Evolutionary conservation across 35 echinoderm and acorn worm genomes (phyloP).

Genomic region (Diadema setosum): DNA sequence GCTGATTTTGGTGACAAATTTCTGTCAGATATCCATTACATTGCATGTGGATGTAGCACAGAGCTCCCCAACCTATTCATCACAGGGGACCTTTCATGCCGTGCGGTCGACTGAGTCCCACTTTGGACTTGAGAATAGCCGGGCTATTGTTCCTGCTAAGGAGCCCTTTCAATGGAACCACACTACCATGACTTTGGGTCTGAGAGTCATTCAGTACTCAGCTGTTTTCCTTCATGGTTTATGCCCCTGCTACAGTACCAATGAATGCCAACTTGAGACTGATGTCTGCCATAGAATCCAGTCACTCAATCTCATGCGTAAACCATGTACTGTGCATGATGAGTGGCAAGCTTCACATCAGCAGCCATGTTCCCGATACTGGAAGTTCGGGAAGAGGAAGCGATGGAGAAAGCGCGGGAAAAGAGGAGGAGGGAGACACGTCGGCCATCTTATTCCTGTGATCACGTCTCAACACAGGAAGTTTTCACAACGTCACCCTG

Average conservation of each 20-base stretch:
- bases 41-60: neutral
- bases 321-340: slow-evolving; percentile 11
- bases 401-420: slow-evolving; percentile 9
- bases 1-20: neutral
- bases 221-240: neutral
- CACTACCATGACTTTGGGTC: neutral
- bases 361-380: neutral
- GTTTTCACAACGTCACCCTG: too few species aligned
- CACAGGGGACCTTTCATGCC: neutral
- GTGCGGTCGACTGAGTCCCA: neutral
- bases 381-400: neutral
- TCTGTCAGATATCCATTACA: neutral
- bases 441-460: too few species aligned
- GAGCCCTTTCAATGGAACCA: neutral
- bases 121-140: neutral
- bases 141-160: neutral
- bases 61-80: neutral
- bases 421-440: too few species aligned
- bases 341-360: neutral
- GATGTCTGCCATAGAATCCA: neutral
- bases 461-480: too few species aligned
- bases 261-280: slow-evolving; percentile 1
- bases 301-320: neutral
- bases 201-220: slow-evolving; percentile 14
- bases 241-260: neutral